A percentile compares a stretch with the other conserved stretches of the same genome.
These are phyloP conservation scores for Trachythela sp. DNA, from an alignment of 64 coral and sea anemone genomes.

Conservation along the genomic window DNA sequence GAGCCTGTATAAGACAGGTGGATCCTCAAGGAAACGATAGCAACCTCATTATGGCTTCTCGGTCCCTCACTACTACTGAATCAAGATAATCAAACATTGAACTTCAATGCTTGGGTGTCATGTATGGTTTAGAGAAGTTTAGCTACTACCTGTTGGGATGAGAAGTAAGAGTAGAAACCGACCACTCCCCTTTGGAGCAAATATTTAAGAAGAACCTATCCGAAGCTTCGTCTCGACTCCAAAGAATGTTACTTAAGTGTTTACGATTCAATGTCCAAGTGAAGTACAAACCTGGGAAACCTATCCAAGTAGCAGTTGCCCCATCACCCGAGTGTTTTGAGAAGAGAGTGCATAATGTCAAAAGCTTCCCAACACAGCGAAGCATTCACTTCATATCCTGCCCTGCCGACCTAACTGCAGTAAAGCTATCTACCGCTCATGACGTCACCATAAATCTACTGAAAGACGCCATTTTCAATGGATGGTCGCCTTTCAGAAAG, in stretches of 20 bases:
- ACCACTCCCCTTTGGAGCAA: slow-evolving; percentile 46
- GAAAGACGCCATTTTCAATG: neutral
- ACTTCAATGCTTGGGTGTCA: slow-evolving; percentile 39
- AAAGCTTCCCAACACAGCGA: neutral
- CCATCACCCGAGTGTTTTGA: slow-evolving; percentile 36
- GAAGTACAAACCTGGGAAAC: slow-evolving; percentile 29
- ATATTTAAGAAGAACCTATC: slow-evolving; percentile 62
- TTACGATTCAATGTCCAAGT: slow-evolving; percentile 39
- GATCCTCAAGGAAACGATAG: slow-evolving; percentile 43
- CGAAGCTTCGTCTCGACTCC: slow-evolving; percentile 39
- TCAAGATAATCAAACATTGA: slow-evolving; percentile 48
- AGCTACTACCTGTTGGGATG: slow-evolving; percentile 52
- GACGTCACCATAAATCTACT: neutral
- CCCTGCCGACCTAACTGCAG: neutral
- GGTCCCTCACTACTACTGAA: slow-evolving; percentile 30
- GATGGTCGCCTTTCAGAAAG: neutral
- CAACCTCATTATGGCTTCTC: slow-evolving; percentile 42
- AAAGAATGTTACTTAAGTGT: slow-evolving; percentile 50
- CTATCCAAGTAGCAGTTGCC: slow-evolving; percentile 39
- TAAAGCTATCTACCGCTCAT: neutral
- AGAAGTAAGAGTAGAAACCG: neutral
- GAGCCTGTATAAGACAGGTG: slow-evolving; percentile 41
- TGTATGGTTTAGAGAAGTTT: slow-evolving; percentile 50
- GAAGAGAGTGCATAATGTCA: neutral
- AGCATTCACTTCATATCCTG: neutral